Percentiles rank a stretch among this genome's conserved stretches.
Evolutionary conservation across 2,888 invertebrate genomes (phyloP).

Genomic region (Caenorhabditis imperialis): DNA sequence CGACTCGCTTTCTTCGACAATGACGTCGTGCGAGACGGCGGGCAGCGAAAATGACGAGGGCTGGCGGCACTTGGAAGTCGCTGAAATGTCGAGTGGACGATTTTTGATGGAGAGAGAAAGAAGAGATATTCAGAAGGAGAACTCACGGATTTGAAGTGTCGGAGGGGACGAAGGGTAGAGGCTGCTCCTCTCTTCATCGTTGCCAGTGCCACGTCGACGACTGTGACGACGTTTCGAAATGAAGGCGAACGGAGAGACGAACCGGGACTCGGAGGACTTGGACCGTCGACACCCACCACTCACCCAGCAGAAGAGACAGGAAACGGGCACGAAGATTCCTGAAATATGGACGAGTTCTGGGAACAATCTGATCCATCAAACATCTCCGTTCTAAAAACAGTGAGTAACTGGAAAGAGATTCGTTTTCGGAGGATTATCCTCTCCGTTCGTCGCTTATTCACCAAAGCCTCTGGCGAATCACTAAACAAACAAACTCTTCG

Average conservation of each 20-base stretch:
- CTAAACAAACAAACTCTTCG: constrained; percentile 35
- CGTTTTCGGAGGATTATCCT: constrained; percentile 32
- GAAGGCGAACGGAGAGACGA: constrained; percentile 12
- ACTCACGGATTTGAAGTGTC: constrained; percentile 47
- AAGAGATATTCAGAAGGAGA: too few species aligned
- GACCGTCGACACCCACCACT: constrained; percentile 28
- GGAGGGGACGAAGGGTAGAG: constrained; percentile 51
- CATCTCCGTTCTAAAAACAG: too few species aligned
- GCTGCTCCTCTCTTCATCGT: constrained; percentile 47
- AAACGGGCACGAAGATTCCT: constrained; percentile 48
- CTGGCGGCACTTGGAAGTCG: constrained; percentile 44
- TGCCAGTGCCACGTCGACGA: constrained; percentile 39
- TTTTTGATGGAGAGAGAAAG: constrained; percentile 8
- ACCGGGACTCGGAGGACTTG: constrained; percentile 14
- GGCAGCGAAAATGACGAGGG: constrained; percentile 50
- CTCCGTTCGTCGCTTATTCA: constrained; percentile 31
- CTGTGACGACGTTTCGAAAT: constrained; percentile 26
- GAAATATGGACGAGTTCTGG: too few species aligned
- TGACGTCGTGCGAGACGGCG: constrained; percentile 44
- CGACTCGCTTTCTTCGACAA: constrained; percentile 43
- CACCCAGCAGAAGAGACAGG: constrained; percentile 50
- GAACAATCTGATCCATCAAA: too few species aligned
- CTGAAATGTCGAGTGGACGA: constrained; percentile 28
- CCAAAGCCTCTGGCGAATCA: constrained; percentile 30
- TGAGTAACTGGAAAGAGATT: background rate